Evolutionary conservation across 2,113 vertebrate species (phyloP).

Genomic region (Gavialis gangeticus): DNA sequence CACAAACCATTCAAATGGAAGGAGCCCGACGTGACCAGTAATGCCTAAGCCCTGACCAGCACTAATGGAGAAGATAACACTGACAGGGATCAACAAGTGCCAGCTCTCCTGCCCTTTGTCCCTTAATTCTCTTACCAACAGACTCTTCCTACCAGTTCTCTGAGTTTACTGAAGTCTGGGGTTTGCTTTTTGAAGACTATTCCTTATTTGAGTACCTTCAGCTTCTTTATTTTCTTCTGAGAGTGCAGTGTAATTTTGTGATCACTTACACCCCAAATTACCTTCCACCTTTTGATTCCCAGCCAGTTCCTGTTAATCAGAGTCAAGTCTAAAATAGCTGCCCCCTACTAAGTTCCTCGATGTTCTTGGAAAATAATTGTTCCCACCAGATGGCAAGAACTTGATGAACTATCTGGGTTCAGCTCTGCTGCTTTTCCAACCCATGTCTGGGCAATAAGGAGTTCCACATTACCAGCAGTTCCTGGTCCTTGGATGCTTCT

Average conservation of each 20-base stretch:
- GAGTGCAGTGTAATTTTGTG: neutral
- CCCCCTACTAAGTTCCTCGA: neutral
- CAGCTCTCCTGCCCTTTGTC: neutral
- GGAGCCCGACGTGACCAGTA: too few relatives aligned
- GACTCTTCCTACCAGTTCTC: neutral
- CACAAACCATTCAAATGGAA: too few relatives aligned
- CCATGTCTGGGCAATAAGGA: neutral
- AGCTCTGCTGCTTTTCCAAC: neutral
- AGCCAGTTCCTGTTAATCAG: neutral
- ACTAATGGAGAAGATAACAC: too few relatives aligned
- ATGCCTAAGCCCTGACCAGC: too few relatives aligned
- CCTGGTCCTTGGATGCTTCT: neutral
- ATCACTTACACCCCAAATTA: neutral
- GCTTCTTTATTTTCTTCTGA: neutral
- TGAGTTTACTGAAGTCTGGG: neutral
- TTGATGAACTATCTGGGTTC: neutral
- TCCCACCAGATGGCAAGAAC: neutral
- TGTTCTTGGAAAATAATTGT: neutral
- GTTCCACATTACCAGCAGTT: neutral
- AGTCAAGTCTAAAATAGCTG: neutral
- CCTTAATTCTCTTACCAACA: neutral
- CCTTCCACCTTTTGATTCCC: neutral
- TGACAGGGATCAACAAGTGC: neutral
- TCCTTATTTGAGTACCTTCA: neutral
- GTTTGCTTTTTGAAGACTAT: neutral